Percentiles rank a stretch among this genome's conserved stretches.
These are phyloP conservation scores for Protosalanx chinensis DNA, from an alignment of 2,797 vertebrate species.

Conservation along the genomic window DNA sequence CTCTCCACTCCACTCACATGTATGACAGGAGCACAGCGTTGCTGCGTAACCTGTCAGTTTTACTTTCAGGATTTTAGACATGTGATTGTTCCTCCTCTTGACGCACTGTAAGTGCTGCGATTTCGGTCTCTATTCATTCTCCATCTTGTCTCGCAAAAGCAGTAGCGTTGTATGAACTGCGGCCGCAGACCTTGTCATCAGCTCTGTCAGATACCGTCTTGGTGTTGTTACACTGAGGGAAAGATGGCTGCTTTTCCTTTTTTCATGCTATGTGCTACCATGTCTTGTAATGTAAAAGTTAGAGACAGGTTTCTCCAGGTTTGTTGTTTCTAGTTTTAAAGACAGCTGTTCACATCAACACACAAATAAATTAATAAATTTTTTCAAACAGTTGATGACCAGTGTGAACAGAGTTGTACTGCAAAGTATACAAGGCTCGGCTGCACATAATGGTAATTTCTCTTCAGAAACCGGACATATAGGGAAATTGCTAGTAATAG, in stretches of 20 bases:
- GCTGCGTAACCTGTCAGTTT: slow-evolving; percentile 25
- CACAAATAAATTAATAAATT: slow-evolving; percentile 56
- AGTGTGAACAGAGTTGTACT: slow-evolving; percentile 3
- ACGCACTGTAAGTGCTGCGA: not conserved
- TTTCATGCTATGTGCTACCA: slow-evolving; percentile 13
- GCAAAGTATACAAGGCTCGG: not conserved
- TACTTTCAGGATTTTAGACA: slow-evolving; percentile 6
- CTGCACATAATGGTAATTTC: not conserved
- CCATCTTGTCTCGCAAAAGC: slow-evolving; percentile 21
- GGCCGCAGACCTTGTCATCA: slow-evolving; percentile 4
- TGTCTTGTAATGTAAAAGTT: slow-evolving; percentile 31
- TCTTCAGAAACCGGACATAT: not conserved
- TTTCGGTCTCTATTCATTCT: slow-evolving; percentile 12
- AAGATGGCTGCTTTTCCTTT: not conserved
- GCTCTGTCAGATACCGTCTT: slow-evolving; percentile 3
- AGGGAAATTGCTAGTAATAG: not conserved
- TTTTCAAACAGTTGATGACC: slow-evolving; percentile 29
- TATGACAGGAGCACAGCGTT: slow-evolving; percentile 9
- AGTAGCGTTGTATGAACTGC: slow-evolving; percentile 6
- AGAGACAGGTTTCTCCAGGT: not conserved
- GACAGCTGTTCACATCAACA: slow-evolving; percentile 42
- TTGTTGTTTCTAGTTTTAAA: not conserved
- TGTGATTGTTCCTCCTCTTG: slow-evolving; percentile 9
- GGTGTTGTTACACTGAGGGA: slow-evolving; percentile 5
- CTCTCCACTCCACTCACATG: slow-evolving; percentile 8